Evolutionary conservation across 1,140 invertebrate species (phyloP).

Genomic region (Melipona quadrifasciata): DNA sequence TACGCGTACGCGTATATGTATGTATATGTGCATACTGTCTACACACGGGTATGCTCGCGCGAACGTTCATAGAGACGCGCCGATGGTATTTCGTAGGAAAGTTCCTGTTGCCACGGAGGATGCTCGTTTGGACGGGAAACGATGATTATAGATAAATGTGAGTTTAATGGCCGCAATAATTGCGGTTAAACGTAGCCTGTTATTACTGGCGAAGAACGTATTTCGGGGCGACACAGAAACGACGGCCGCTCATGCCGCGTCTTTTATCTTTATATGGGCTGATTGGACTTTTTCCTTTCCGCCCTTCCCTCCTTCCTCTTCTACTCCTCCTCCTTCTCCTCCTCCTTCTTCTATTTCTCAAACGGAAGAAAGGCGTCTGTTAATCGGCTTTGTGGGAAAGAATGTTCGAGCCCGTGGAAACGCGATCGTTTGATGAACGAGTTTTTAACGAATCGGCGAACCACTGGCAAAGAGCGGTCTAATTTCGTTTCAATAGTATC

Average conservation of each 20-base stretch:
- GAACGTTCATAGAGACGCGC: background rate
- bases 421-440: background rate
- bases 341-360: background rate
- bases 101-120: background rate
- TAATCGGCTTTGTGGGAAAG: background rate
- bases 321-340: too few species aligned
- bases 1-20: too few species aligned
- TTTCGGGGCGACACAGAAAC: conserved; percentile 32
- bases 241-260: background rate
- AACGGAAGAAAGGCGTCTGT: background rate
- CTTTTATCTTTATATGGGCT: background rate
- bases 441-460: background rate
- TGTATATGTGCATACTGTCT: too few species aligned
- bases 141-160: conserved; percentile 47
- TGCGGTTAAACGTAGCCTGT: conserved; percentile 40
- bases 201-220: conserved; percentile 25
- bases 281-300: background rate
- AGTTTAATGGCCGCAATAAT: conserved; percentile 42
- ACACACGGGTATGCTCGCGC: background rate
- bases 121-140: conserved; percentile 37
- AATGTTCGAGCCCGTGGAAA: background rate
- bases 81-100: conserved; percentile 21
- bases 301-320: too few species aligned
- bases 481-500: conserved; percentile 41
- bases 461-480: conserved; percentile 9